Evolutionary conservation across 2,888 invertebrate genomes (phyloP), one percentile per base, ranked within the genome.

Genomic region (Camponotus fellah): DNA sequence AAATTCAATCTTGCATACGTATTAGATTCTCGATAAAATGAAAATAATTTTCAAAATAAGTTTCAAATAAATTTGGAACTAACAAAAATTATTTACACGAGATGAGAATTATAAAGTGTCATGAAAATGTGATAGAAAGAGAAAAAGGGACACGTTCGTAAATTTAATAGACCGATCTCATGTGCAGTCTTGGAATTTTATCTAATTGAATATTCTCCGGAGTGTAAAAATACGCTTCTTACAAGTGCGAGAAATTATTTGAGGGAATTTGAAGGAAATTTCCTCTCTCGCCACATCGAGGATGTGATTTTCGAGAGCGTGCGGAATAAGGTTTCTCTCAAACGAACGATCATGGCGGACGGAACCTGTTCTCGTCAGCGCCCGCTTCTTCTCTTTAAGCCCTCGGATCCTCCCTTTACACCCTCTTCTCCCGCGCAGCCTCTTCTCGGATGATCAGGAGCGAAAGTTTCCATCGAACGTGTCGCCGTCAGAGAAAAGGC

Each of bases 241-340:
- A 56, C 26, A 26, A 68, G 12, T 26, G 26, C 58, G 17, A 37
- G 17, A 46, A 46, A 80, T 62, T 26, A 58, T 0, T 34, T n/a
- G 46, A 21, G 43, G 58, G 26, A 34, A 58, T 79, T 58, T 34
- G 21, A 21, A 21, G 32, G 32, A 2, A 71, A 14, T n/a, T 75
- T 64, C 21, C 21, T 43, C 58, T 10, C 17, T 53, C 26, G n/a
- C 26, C 49, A 17, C 49, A 17, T n/a, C 12, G 71, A 21, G 21
- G 0, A 71, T 26, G 43, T 43, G 43, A 60, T 79, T 79, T 77
- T 58, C 58, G 37, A 46, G 34, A 72, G 46, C 3, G 14, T 6
- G 14, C 34, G 37, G 17, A 43, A 79, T 80, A 60, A 71, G 37
- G 58, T 80, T 26, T 26, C 26, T 72, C 46, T 72, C 58, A 46